These are phyloP conservation scores for Drosophila sp. DNA, from an alignment of 1,140 invertebrate species.

Conservation along the genomic window DNA sequence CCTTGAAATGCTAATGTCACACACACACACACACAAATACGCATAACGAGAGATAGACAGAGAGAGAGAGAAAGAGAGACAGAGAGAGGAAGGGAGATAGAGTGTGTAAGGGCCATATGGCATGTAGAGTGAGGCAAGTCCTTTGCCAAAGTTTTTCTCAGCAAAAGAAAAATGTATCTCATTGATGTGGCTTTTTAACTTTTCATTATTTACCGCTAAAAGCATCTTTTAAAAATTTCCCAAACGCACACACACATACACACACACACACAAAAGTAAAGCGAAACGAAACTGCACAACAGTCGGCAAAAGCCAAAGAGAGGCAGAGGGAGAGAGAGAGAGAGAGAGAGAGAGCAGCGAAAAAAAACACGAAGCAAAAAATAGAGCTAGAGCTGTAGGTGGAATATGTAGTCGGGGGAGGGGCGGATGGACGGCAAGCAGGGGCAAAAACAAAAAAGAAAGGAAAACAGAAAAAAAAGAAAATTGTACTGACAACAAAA, in stretches of 20 bases:
- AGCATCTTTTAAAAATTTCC: slow-evolving; percentile 83
- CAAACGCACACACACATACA: slow-evolving; percentile 60
- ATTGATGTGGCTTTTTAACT: slow-evolving; percentile 83
- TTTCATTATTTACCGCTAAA: slow-evolving; percentile 83
- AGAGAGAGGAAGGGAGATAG: slow-evolving; percentile 21
- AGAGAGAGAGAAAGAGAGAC: neutral
- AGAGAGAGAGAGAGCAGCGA: slow-evolving; percentile 9
- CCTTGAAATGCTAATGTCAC: slow-evolving; percentile 34
- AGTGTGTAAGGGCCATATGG: slow-evolving; percentile 2
- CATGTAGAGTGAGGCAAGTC: slow-evolving; percentile 10
- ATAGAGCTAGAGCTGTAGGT: neutral
- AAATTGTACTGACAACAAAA: slow-evolving; percentile 25
- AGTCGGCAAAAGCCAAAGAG: slow-evolving; percentile 37
- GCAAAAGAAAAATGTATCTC: slow-evolving; percentile 71
- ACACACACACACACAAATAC: slow-evolving; percentile 13
- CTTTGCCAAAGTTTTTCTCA: slow-evolving; percentile 16
- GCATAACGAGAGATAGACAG: neutral
- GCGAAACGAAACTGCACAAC: slow-evolving; percentile 16
- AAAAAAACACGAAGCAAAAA: slow-evolving; percentile 18
- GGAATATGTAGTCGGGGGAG: neutral
- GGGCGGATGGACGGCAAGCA: neutral
- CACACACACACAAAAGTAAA: slow-evolving; percentile 37
- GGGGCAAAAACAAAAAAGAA: neutral
- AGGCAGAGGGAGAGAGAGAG: slow-evolving; percentile 1
- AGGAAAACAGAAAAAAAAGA: slow-evolving; percentile 22